phyloP scores from a whole-genome alignment of 2,888 invertebrate species.

The Aphrophora alni region DNA sequence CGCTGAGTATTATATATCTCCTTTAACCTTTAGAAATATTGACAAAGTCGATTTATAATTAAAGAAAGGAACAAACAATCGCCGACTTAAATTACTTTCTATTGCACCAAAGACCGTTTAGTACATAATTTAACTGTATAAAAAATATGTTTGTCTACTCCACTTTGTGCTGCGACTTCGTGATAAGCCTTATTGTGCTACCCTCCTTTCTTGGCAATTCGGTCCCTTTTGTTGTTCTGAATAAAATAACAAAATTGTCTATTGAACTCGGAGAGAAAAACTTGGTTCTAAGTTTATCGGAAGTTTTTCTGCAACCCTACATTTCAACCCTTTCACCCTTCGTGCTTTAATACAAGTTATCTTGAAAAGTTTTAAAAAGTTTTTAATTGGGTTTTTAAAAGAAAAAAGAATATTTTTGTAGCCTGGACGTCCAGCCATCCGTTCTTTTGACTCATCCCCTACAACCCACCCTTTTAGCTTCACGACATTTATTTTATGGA shows the following conservation, averaged over 20 bases:
- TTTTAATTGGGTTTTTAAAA: neutral
- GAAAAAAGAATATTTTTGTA: neutral
- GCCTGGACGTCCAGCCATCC: neutral
- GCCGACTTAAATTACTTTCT: too few relatives aligned
- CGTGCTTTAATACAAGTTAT: neutral
- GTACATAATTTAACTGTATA: too few relatives aligned
- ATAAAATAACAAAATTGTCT: neutral
- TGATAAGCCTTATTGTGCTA: neutral
- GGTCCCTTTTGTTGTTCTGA: neutral
- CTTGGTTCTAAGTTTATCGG: neutral
- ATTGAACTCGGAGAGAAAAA: neutral
- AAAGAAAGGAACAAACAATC: too few relatives aligned
- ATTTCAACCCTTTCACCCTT: neutral
- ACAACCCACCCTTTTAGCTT: neutral
- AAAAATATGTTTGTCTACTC: too few relatives aligned
- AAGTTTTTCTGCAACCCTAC: neutral
- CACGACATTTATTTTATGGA: neutral
- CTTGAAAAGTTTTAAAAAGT: neutral
- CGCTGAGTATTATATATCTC: too few relatives aligned
- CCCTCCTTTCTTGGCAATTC: neutral
- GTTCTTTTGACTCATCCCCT: neutral
- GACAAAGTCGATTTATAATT: too few relatives aligned
- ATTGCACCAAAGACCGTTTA: too few relatives aligned
- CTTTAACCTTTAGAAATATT: too few relatives aligned
- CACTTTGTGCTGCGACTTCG: too few relatives aligned